These are phyloP conservation scores for Tetramorium simillimum DNA, from an alignment of 1,140 invertebrate species.

Conservation along the genomic window DNA sequence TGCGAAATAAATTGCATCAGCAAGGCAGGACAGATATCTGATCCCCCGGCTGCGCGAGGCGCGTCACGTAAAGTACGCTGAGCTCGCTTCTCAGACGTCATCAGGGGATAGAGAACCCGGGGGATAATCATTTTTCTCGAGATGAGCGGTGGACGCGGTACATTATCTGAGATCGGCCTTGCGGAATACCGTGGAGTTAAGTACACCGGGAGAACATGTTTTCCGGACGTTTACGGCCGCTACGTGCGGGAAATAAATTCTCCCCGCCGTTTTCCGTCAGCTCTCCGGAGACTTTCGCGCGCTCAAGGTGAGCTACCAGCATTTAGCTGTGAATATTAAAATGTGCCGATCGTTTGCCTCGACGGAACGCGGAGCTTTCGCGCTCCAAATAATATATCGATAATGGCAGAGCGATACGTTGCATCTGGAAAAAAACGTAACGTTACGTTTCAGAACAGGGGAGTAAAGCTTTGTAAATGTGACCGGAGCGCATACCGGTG, in stretches of 20 bases:
- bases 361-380: background rate
- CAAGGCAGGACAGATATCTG: background rate
- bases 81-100: constrained; percentile 24
- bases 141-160: constrained; percentile 50
- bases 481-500: too few species aligned
- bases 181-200: constrained; percentile 44
- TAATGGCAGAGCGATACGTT: background rate
- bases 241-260: constrained; percentile 56
- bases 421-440: background rate
- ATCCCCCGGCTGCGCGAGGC: constrained; percentile 5
- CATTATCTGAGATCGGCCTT: constrained; percentile 53
- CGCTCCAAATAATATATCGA: background rate
- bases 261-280: constrained; percentile 6
- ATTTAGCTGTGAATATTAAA: constrained; percentile 15
- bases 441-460: background rate
- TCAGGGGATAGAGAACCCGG: constrained; percentile 8
- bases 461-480: constrained; percentile 22
- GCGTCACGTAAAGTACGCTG: background rate
- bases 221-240: constrained; percentile 32
- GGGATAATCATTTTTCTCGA: constrained; percentile 50
- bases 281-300: constrained; percentile 9
- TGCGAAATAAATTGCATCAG: constrained; percentile 31
- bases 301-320: background rate
- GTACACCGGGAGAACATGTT: constrained; percentile 37
- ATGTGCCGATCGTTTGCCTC: background rate